Conservation (phyloP, 2,888 invertebrate genomes). For the Carcina quercana region DNA sequence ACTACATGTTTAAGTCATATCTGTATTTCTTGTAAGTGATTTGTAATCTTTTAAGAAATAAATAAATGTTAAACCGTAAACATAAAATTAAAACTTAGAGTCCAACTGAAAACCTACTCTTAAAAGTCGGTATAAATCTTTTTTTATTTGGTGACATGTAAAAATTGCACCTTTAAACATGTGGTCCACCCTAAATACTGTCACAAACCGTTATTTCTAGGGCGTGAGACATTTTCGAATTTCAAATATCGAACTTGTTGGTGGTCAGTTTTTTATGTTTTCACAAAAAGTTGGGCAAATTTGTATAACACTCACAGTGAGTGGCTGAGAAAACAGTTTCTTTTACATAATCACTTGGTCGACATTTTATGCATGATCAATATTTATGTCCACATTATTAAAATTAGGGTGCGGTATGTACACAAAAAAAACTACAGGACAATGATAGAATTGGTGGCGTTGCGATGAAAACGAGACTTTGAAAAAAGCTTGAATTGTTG, state of each 20-base stretch:
- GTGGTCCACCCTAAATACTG: slow-evolving; percentile 16
- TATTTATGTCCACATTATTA: slow-evolving; percentile 21
- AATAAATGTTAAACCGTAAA: too few relatives aligned
- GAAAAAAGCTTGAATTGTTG: not conserved
- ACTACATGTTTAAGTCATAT: too few relatives aligned
- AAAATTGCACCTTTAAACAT: too few relatives aligned
- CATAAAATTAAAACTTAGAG: too few relatives aligned
- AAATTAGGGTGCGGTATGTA: not conserved
- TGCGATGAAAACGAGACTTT: not conserved
- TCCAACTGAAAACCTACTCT: too few relatives aligned
- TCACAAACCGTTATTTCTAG: slow-evolving; percentile 14
- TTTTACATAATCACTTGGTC: slow-evolving; percentile 9
- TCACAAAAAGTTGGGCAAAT: slow-evolving; percentile 39
- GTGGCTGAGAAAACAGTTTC: slow-evolving; percentile 44
- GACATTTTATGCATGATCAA: slow-evolving; percentile 18
- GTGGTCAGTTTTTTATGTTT: slow-evolving; percentile 40
- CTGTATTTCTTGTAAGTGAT: too few relatives aligned
- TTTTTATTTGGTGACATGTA: too few relatives aligned
- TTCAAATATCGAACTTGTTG: slow-evolving; percentile 37
- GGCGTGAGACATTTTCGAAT: slow-evolving; percentile 39
- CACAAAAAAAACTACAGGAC: not conserved
- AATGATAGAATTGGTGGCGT: not conserved
- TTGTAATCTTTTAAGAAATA: too few relatives aligned
- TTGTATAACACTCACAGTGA: slow-evolving; percentile 36
- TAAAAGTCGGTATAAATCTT: too few relatives aligned